Evolutionary conservation across 2,113 vertebrate species (phyloP).

Genomic region (Bos indicus): DNA sequence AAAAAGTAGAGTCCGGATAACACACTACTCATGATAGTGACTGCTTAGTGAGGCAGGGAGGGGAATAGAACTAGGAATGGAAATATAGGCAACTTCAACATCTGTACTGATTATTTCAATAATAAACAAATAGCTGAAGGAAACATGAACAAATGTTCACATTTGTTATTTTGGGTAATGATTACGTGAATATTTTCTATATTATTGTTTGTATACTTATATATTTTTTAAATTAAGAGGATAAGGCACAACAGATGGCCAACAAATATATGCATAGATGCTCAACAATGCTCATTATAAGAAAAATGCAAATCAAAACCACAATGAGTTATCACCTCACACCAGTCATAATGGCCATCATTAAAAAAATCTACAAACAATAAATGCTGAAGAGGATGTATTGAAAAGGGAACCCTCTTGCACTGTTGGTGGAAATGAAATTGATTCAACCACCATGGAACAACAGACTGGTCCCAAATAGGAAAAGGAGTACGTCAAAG

Average conservation of each 20-base stretch:
- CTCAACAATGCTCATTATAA: background rate
- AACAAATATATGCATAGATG: background rate
- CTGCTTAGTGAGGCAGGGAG: background rate
- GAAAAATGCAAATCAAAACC: background rate
- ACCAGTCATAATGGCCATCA: background rate
- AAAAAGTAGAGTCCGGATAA: background rate
- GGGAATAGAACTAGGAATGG: background rate
- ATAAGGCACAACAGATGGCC: background rate
- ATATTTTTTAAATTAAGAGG: background rate
- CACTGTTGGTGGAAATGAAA: background rate
- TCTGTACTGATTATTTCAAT: background rate
- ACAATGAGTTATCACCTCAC: background rate
- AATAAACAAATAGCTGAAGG: background rate
- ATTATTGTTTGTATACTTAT: background rate
- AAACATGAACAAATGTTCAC: background rate
- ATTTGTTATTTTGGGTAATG: background rate
- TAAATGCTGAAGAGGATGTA: background rate
- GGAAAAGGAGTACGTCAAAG: no score
- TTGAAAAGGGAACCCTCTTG: background rate
- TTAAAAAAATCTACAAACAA: background rate
- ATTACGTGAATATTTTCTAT: background rate
- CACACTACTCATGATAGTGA: background rate
- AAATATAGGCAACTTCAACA: background rate
- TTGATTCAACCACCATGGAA: background rate
- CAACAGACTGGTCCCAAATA: no score